Conservation (phyloP, 2,888 invertebrate species). For the Temnothorax rugatulus region DNA sequence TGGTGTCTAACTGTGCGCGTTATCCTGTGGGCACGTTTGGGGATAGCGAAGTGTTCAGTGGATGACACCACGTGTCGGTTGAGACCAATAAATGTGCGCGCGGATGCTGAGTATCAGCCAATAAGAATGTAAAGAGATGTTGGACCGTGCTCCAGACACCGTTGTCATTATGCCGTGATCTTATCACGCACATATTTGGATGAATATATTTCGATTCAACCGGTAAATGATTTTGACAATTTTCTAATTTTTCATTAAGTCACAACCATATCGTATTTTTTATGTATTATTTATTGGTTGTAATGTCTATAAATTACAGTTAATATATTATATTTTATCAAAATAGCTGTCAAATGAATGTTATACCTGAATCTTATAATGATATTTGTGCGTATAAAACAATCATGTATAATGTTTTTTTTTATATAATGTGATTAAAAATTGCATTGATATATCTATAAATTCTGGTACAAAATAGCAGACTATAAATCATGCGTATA, state of each 20-base stretch:
- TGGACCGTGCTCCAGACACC: slow-evolving; percentile 70
- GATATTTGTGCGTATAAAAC: background rate
- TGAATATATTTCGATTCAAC: slow-evolving; percentile 61
- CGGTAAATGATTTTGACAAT: slow-evolving; percentile 71
- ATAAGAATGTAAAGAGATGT: slow-evolving; percentile 78
- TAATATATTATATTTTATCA: background rate
- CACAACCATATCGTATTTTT: background rate
- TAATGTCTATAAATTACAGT: background rate
- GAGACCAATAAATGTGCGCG: slow-evolving; percentile 76
- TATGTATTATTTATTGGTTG: background rate
- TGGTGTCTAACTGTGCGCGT: slow-evolving; percentile 51
- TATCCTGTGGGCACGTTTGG: slow-evolving; percentile 52
- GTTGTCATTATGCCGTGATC: slow-evolving; percentile 67
- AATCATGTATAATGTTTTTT: background rate
- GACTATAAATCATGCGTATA: background rate
- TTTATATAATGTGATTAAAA: background rate
- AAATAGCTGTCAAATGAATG: background rate
- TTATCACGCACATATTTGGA: slow-evolving; percentile 64
- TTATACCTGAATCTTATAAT: background rate
- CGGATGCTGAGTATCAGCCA: slow-evolving; percentile 73
- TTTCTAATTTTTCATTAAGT: background rate
- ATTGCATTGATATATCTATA: slow-evolving; percentile 2
- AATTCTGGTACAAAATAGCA: background rate
- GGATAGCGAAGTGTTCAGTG: slow-evolving; percentile 45
- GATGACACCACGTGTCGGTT: slow-evolving; percentile 78